phyloP scores from a whole-genome alignment of 2,888 invertebrate species.

The Dromius quadrimaculatus region DNA sequence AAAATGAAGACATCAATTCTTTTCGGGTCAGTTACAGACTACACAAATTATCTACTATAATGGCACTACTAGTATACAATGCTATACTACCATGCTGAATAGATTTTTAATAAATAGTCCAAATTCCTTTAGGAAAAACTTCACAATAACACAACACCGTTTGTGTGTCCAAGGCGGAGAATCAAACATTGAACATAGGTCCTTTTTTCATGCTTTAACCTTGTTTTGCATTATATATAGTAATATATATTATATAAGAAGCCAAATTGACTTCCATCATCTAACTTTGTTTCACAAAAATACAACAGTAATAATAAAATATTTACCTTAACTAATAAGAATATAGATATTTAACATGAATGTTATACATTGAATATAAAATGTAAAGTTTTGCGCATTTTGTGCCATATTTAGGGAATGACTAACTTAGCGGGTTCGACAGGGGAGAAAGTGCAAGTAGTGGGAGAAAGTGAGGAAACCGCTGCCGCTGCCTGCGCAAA shows the following conservation, averaged over 20 bases:
- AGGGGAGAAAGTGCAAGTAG: neutral
- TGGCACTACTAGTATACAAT: conserved; percentile 66
- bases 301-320: conserved; percentile 50
- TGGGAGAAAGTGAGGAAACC: neutral
- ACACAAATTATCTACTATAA: conserved; percentile 65
- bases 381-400: conserved; percentile 50
- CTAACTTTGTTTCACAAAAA: conserved; percentile 49
- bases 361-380: conserved; percentile 51
- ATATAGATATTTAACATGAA: conserved; percentile 47
- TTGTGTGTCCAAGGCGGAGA: conserved; percentile 21
- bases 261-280: conserved; percentile 1
- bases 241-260: conserved; percentile 33
- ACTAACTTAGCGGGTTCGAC: conserved; percentile 22
- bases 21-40: conserved; percentile 67
- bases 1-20: conserved; percentile 60
- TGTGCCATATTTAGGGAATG: conserved; percentile 50
- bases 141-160: conserved; percentile 24
- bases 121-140: conserved; percentile 29
- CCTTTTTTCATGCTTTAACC: conserved; percentile 28
- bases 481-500: conserved; percentile 25
- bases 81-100: conserved; percentile 65
- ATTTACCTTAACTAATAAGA: conserved; percentile 51
- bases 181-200: conserved; percentile 25
- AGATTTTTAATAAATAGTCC: conserved; percentile 54
- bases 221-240: conserved; percentile 7